Evolutionary conservation across 2,888 invertebrate species (phyloP).

Genomic region (Aquatica leii): DNA sequence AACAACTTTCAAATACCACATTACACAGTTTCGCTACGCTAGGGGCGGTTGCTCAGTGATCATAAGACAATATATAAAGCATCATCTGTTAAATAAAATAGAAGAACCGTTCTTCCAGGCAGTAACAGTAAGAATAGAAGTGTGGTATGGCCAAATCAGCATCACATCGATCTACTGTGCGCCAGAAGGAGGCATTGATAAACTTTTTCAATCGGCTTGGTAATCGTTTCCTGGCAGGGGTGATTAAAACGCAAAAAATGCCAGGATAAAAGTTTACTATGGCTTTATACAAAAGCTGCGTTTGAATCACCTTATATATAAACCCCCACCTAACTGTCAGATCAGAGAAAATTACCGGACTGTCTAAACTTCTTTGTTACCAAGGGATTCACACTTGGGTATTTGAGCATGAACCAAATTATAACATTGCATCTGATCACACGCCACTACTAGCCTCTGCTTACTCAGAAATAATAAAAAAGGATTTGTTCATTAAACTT

Average conservation of each 20-base stretch:
- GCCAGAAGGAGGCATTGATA: conserved; percentile 13
- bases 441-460: not conserved
- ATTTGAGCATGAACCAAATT: not conserved
- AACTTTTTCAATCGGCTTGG: not conserved
- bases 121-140: conserved; percentile 11
- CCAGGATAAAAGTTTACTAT: not conserved
- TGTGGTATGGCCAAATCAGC: conserved; percentile 20
- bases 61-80: too few species aligned
- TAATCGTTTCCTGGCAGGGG: not conserved
- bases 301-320: not conserved
- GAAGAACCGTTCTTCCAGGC: conserved; percentile 10
- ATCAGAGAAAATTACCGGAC: too few species aligned
- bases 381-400: conserved; percentile 3
- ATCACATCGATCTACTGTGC: conserved; percentile 3
- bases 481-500: not conserved
- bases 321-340: not conserved
- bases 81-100: conserved; percentile 3
- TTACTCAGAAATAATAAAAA: not conserved
- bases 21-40: not conserved
- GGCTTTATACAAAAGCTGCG: conserved; percentile 1
- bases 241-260: not conserved
- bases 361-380: conserved; percentile 2
- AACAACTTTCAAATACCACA: not conserved
- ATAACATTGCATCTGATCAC: not conserved
- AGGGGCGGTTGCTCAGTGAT: not conserved